Evolutionary conservation across 2,888 invertebrate genomes (phyloP), one percentile per base, ranked within the genome.

Genomic region (Gymnoscelis rufifasciata): DNA sequence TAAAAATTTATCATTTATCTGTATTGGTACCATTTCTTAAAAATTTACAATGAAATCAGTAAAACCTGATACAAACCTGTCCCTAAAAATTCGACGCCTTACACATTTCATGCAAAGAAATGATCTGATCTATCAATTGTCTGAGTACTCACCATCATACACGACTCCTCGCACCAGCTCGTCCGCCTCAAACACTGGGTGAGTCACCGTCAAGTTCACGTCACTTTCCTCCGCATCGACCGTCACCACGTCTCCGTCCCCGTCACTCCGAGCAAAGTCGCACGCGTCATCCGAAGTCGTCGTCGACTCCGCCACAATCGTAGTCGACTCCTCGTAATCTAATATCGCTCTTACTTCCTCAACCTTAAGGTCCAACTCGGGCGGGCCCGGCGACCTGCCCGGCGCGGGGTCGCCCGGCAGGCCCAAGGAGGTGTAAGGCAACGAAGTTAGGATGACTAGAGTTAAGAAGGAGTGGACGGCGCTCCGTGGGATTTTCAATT

Each of bases 321-420:
- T 67, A 27, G 79, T 74, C 6, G 74, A 72, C 44, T 79, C 74
- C 45, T 77, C 74, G 49, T 78, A 76, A 38, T 67, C 68, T 36
- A 69, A 54, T 62, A 57, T 60, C 59, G 68, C 58, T 51, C 64
- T 67, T 60, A 64, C 52, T 7, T 51, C 47, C 31, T 69, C 68
- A 38, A 65, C 64, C 45, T 65, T 66, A 40, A 57, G 50, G 38
- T 62, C 62, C 12, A 54, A 43, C 6, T 39, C 41, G 10, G 40
- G 92, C 58, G 92, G 92, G 29, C 92, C 92, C 8, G 92, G 92
- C 0, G 92, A 92, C 28, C 92, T 81, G 5, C 92, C 92, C 0
- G 92, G 92, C 0, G 92, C 92, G 8, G 92, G 92, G 68, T 92
- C 92, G 43, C 91, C 91, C 10, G 90, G 89, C 33, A 86, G 60